A percentile compares a stretch with the other conserved stretches of the same genome.
Conservation (phyloP, 2,888 invertebrate genomes). For the Tortricodes alternella region DNA sequence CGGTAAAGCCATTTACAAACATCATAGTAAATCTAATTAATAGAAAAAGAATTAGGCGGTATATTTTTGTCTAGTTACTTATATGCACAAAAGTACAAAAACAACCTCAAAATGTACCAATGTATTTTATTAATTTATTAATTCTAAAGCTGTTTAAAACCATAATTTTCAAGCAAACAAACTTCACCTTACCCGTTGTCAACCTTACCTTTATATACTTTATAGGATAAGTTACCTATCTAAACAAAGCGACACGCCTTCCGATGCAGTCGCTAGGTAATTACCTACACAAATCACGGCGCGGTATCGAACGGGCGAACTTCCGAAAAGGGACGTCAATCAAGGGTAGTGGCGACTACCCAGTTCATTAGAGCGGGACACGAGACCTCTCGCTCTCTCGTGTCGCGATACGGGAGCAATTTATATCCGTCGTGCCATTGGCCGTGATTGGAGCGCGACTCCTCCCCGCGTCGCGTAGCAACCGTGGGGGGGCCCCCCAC, state of each 20-base stretch:
- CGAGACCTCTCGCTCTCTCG: constrained; percentile 56
- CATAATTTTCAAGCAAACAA: too few species aligned
- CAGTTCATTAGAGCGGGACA: constrained; percentile 76
- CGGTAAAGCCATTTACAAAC: too few species aligned
- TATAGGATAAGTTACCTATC: background rate
- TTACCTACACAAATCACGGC: constrained; percentile 71
- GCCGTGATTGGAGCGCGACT: constrained; percentile 82
- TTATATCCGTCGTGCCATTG: constrained; percentile 84
- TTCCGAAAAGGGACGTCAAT: constrained; percentile 76
- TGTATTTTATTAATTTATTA: too few species aligned
- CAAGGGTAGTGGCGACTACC: constrained; percentile 70
- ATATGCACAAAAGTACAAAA: too few species aligned
- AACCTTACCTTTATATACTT: background rate
- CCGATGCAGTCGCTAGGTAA: constrained; percentile 46
- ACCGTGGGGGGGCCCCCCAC: constrained; percentile 74
- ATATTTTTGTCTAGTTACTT: too few species aligned
- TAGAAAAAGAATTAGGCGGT: too few species aligned
- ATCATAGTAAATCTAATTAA: too few species aligned
- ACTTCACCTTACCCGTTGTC: background rate
- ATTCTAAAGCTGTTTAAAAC: too few species aligned
- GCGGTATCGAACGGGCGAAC: constrained; percentile 63
- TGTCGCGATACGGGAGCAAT: constrained; percentile 80
- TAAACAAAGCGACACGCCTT: constrained; percentile 37
- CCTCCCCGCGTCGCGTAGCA: constrained; percentile 86
- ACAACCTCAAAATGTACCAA: too few species aligned